Evolutionary conservation across 1,140 invertebrate species (phyloP).

Genomic region (Agrypnia vestita): DNA sequence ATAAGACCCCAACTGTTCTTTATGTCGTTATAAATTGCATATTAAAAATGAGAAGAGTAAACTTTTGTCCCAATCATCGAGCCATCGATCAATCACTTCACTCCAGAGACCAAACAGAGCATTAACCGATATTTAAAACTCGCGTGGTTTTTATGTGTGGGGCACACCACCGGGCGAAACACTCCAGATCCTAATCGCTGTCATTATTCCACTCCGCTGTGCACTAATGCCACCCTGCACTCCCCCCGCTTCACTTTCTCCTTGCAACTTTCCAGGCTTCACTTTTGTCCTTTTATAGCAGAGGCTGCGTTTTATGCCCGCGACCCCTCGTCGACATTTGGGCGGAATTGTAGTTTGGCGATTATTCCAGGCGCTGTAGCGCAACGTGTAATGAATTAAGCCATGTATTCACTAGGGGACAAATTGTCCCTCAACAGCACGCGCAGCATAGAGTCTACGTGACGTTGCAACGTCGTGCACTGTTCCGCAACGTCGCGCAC

Average conservation of each 20-base stretch:
- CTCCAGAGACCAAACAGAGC: too few species aligned
- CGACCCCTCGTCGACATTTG: constrained; percentile 1
- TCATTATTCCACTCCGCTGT: constrained; percentile 26
- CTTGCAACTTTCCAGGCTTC: constrained; percentile 9
- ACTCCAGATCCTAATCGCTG: constrained; percentile 18
- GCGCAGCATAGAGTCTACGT: too few species aligned
- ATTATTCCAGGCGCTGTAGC: not conserved
- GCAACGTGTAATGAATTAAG: constrained; percentile 16
- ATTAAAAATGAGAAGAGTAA: too few species aligned
- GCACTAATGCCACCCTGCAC: constrained; percentile 17
- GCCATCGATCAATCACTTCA: too few species aligned
- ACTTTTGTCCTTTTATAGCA: constrained; percentile 24
- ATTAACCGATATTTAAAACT: too few species aligned
- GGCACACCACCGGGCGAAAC: not conserved
- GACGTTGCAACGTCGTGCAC: too few species aligned
- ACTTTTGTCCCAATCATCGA: too few species aligned
- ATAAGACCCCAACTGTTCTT: too few species aligned
- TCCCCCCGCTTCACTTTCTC: constrained; percentile 11
- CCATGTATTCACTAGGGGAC: too few species aligned
- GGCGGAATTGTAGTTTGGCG: constrained; percentile 13
- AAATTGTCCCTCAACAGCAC: too few species aligned
- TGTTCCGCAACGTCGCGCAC: too few species aligned
- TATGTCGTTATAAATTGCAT: too few species aligned
- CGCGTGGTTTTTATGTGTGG: not conserved
- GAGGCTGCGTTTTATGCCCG: constrained; percentile 6